Evolutionary conservation across 2,888 invertebrate species (phyloP), one percentile per base, ranked within the genome.

Genomic region (Eilema caniola): DNA sequence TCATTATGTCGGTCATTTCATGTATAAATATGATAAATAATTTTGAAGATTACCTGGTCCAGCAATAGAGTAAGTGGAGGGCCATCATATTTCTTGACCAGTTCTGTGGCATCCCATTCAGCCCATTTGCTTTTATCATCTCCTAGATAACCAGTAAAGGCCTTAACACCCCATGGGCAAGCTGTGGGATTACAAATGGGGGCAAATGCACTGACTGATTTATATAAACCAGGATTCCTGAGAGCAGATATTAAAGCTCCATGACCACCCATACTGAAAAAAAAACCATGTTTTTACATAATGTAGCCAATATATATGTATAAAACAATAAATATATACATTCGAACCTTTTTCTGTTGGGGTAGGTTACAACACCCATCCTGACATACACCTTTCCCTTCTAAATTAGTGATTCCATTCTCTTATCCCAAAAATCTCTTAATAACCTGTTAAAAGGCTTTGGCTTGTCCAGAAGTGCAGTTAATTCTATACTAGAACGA

Each of bases 191-290:
- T 98, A 80, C 97, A 97, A 85, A 99, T 99, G 0, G 99, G 99
- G 5, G 99, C 97, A 95, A 99, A 99, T 8, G 98, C 99, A 76
- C 99, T 99, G 0, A 99, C 98, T 12, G 97, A 97, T 85, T 96
- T 96, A 92, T 98, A 99, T 71, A 97, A 93, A 20, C 98, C 98
- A 14, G 99, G 99, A 92, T 98, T 99, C 91, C 98, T 98, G 60
- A 99, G 92, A 8, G 98, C 98, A 86, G 98, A 98, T 67, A 99
- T 97, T 63, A 99, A 90, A 23, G 99, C 99, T 41, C 99, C 99
- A 93, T 99, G 99, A 31, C 99, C 99, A 73, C 99, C 99, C 99
- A 99, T 99, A 88, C 99, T 99, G 88, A 63, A 96, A 95, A 71
- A 20, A 61, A 24, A 33, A 25, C 59, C n/a, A n/a, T n/a, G n/a